phyloP scores from a whole-genome alignment of 2,113 vertebrate genomes.

The Panurus biarmicus region DNA sequence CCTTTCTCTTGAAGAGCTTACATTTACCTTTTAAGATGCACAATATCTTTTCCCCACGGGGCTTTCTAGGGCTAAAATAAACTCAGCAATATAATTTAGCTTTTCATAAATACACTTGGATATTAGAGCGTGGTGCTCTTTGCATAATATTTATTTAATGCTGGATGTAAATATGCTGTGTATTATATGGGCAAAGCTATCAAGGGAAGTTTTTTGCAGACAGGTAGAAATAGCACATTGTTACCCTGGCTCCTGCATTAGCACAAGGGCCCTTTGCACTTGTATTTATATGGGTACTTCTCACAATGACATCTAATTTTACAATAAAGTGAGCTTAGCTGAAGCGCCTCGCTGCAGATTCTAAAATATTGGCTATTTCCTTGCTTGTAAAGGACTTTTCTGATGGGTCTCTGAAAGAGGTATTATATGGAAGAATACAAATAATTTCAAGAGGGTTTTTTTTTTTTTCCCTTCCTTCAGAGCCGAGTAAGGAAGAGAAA shows the following conservation, averaged over 20 bases:
- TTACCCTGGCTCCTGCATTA: conserved; percentile 62
- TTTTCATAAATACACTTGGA: conserved; percentile 71
- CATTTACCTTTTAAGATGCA: conserved; percentile 71
- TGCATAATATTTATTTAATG: conserved; percentile 73
- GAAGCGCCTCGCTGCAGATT: conserved; percentile 56
- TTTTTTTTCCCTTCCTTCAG: not conserved
- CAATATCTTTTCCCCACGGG: conserved; percentile 63
- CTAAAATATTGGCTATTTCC: conserved; percentile 73
- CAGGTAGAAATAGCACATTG: conserved; percentile 58
- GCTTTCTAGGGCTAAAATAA: conserved; percentile 70
- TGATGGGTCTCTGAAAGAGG: conserved; percentile 61
- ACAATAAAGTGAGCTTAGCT: conserved; percentile 69
- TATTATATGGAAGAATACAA: conserved; percentile 62
- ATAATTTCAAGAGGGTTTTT: conserved; percentile 52
- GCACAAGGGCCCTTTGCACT: conserved; percentile 63
- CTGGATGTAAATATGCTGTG: conserved; percentile 60
- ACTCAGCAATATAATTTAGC: conserved; percentile 69
- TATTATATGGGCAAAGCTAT: conserved; percentile 57
- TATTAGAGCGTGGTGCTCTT: conserved; percentile 55
- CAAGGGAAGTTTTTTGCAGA: conserved; percentile 46
- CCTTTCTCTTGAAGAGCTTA: conserved; percentile 63
- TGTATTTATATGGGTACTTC: conserved; percentile 70
- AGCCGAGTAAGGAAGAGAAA: not conserved
- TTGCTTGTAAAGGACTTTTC: conserved; percentile 65
- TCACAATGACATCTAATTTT: conserved; percentile 73